phyloP scores from a whole-genome alignment of 2,888 invertebrate genomes.

The Volucella inanis region DNA sequence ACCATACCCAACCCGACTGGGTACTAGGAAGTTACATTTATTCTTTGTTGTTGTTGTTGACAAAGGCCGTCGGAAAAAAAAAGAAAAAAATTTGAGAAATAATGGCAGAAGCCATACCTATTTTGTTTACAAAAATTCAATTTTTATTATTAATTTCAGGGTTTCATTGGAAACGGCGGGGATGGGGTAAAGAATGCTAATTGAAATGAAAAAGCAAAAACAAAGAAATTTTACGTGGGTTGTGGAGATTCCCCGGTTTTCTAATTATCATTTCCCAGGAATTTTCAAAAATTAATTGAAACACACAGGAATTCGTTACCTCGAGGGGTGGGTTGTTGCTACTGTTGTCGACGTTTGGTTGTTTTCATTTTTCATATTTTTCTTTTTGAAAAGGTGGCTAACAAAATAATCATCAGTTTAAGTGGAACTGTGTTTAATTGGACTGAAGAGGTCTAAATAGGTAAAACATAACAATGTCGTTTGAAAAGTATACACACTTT shows the following conservation, averaged over 20 bases:
- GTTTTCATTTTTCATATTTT: too few species aligned
- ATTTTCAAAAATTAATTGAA: conserved; percentile 2
- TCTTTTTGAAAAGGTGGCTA: too few species aligned
- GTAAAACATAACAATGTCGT: too few species aligned
- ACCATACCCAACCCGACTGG: neutral
- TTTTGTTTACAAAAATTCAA: conserved; percentile 12
- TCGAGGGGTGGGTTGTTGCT: neutral
- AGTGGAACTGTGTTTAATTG: too few species aligned
- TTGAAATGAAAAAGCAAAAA: neutral
- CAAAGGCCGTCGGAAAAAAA: neutral
- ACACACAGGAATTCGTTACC: too few species aligned
- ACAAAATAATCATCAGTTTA: too few species aligned
- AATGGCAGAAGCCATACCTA: conserved; percentile 15
- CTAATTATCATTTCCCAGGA: neutral
- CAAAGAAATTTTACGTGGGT: too few species aligned
- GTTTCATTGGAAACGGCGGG: neutral
- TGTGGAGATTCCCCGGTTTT: neutral
- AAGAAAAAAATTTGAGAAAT: neutral
- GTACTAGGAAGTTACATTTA: neutral
- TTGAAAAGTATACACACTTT: too few species aligned
- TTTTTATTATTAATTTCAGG: conserved; percentile 6
- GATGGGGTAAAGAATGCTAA: conserved; percentile 22
- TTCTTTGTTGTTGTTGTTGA: conserved; percentile 13
- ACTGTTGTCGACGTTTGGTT: neutral
- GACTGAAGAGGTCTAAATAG: too few species aligned